These are phyloP conservation scores for Panagrolaimus sp. DNA, from an alignment of 1,140 invertebrate species.

Conservation along the genomic window DNA sequence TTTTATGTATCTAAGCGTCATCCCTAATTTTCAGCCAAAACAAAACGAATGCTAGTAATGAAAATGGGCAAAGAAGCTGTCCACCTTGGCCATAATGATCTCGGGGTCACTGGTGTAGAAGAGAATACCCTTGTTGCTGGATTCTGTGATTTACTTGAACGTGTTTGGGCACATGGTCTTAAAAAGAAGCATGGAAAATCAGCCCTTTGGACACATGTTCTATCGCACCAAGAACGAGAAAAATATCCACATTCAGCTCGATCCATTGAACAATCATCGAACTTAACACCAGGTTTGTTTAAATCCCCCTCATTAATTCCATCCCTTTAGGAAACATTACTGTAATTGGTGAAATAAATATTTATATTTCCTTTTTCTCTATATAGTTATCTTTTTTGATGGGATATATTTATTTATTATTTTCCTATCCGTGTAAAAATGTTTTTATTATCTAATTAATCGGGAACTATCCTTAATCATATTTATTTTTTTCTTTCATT, in stretches of 20 bases:
- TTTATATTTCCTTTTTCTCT: no score
- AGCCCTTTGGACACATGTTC: slow-evolving; percentile 49
- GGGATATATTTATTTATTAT: not conserved
- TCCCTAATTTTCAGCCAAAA: slow-evolving; percentile 59
- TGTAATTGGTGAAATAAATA: no score
- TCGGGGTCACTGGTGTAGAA: slow-evolving; percentile 70
- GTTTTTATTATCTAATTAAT: no score
- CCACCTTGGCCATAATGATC: slow-evolving; percentile 69
- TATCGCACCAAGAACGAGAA: slow-evolving; percentile 49
- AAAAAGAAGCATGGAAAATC: slow-evolving; percentile 74
- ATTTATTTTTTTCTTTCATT: slow-evolving; percentile 8
- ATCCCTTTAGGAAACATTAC: no score
- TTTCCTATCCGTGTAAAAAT: not conserved
- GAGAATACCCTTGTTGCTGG: slow-evolving; percentile 95
- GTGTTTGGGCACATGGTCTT: slow-evolving; percentile 94
- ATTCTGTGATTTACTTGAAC: slow-evolving; percentile 89
- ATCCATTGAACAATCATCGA: not conserved
- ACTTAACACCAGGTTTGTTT: slow-evolving; percentile 12
- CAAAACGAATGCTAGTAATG: slow-evolving; percentile 91
- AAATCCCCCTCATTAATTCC: no score
- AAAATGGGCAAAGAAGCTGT: slow-evolving; percentile 94
- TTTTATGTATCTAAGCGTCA: no score
- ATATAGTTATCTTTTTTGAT: not conserved
- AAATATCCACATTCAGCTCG: slow-evolving; percentile 21
- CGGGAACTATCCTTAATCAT: not conserved